Evolutionary conservation across 2,888 invertebrate species (phyloP).

Genomic region (Amblyjoppa fuscipennis): DNA sequence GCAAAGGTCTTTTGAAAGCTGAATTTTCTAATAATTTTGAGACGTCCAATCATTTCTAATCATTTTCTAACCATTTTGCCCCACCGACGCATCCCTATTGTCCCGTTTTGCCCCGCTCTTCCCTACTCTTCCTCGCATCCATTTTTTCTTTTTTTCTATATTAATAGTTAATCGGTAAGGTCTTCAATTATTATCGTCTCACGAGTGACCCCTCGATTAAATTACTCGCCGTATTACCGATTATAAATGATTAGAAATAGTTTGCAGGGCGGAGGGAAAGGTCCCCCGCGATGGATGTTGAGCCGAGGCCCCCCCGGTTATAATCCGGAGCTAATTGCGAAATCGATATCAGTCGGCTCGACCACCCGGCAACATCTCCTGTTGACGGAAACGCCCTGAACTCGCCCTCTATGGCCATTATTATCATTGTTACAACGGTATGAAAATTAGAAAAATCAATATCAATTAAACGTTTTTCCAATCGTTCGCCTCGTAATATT

Average conservation of each 20-base stretch:
- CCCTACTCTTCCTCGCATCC: neutral
- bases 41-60: no score
- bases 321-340: constrained; percentile 61
- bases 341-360: constrained; percentile 61
- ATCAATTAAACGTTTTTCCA: neutral
- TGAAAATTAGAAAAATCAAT: neutral
- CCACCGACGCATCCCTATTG: no score
- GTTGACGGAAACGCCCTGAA: constrained; percentile 50
- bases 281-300: neutral
- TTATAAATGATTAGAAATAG: constrained; percentile 43
- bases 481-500: neutral
- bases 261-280: constrained; percentile 11
- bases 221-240: constrained; percentile 7
- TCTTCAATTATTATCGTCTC: neutral
- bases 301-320: neutral
- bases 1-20: no score
- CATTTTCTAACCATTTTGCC: no score
- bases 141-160: neutral
- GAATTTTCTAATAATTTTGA: no score
- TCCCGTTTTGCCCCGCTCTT: neutral
- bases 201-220: constrained; percentile 10
- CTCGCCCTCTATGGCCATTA: neutral
- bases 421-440: neutral
- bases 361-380: constrained; percentile 46
- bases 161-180: neutral